phyloP scores from a whole-genome alignment of 2,888 invertebrate genomes.

The Synergus laeviventris region DNA sequence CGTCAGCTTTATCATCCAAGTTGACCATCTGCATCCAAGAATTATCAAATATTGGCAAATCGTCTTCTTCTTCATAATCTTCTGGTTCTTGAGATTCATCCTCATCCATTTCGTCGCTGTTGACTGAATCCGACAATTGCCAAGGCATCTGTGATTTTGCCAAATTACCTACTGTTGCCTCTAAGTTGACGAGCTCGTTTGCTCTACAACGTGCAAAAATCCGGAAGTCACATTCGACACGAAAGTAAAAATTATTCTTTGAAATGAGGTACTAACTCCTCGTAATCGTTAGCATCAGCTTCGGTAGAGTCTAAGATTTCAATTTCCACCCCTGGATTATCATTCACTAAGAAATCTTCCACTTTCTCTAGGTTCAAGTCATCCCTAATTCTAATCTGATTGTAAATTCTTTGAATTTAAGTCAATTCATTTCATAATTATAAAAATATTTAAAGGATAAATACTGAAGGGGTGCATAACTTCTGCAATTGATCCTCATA shows the following conservation, averaged over 20 bases:
- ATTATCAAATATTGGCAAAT: slow-evolving; percentile 47
- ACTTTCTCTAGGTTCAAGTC: slow-evolving; percentile 37
- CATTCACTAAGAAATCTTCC: slow-evolving; percentile 38
- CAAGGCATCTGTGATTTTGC: slow-evolving; percentile 42
- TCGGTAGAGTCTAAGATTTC: slow-evolving; percentile 47
- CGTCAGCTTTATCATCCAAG: slow-evolving; percentile 44
- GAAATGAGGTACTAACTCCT: slow-evolving; percentile 53
- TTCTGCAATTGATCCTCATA: background rate
- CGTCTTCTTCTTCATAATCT: slow-evolving; percentile 41
- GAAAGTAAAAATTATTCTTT: slow-evolving; percentile 31
- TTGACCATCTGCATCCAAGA: slow-evolving; percentile 48
- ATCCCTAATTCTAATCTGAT: slow-evolving; percentile 32
- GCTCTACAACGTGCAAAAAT: slow-evolving; percentile 47
- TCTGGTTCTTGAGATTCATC: slow-evolving; percentile 18
- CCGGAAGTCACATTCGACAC: slow-evolving; percentile 33
- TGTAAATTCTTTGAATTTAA: background rate
- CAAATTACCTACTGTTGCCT: slow-evolving; percentile 44
- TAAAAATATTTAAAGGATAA: slow-evolving; percentile 31
- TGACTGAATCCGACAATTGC: slow-evolving; percentile 36
- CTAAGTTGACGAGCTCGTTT: slow-evolving; percentile 44
- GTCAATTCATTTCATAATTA: background rate
- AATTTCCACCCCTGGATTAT: slow-evolving; percentile 35
- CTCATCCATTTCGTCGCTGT: slow-evolving; percentile 41
- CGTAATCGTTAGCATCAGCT: slow-evolving; percentile 51
- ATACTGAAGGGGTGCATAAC: background rate